These are phyloP conservation scores for Ptychobarbus kaznakovi DNA, from an alignment of 2,797 vertebrate species.

Conservation along the genomic window DNA sequence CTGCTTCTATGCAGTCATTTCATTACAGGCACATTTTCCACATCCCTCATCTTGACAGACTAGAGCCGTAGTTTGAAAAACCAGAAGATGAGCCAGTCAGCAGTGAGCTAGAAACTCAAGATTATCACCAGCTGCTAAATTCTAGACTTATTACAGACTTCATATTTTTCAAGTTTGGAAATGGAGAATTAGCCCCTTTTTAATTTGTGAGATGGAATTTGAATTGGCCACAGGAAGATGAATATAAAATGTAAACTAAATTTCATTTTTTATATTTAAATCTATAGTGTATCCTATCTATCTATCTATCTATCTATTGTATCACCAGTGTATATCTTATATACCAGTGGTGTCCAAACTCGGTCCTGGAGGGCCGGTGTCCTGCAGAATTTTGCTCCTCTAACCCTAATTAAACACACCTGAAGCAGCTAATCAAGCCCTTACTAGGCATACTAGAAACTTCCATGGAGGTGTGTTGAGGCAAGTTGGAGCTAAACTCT, in stretches of 20 bases:
- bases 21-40: conserved; percentile 65
- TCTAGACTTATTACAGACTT: neutral
- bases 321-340: neutral
- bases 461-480: too few relatives aligned
- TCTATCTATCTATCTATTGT: neutral
- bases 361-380: too few relatives aligned
- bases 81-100: neutral
- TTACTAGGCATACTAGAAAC: too few relatives aligned
- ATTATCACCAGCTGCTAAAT: neutral
- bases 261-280: neutral
- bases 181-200: neutral
- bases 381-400: too few relatives aligned
- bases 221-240: neutral
- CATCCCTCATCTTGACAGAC: conserved; percentile 64
- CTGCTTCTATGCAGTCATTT: conserved; percentile 64
- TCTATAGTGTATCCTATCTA: neutral
- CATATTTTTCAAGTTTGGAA: neutral
- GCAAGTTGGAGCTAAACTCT: too few relatives aligned
- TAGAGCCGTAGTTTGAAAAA: conserved; percentile 47
- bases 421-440: too few relatives aligned
- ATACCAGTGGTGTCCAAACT: too few relatives aligned
- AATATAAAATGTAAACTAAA: neutral
- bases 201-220: neutral
- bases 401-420: too few relatives aligned
- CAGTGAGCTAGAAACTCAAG: conserved; percentile 29